These are phyloP conservation scores for Xiphophorus birchmanni DNA, from an alignment of 2,797 vertebrate species.

Conservation along the genomic window DNA sequence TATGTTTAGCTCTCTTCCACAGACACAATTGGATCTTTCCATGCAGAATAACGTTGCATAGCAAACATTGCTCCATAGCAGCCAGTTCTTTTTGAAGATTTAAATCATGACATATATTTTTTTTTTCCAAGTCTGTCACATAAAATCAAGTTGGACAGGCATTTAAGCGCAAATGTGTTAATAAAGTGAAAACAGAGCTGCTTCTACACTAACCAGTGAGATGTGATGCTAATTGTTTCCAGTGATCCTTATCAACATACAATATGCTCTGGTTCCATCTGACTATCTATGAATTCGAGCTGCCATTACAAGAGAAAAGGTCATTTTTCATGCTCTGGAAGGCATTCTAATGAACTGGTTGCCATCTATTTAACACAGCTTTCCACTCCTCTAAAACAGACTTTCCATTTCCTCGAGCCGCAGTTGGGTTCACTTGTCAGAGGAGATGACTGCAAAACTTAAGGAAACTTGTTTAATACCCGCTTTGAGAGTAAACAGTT, in stretches of 20 bases:
- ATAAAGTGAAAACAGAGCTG: slow-evolving; percentile 57
- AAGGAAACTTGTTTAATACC: slow-evolving; percentile 75
- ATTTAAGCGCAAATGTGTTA: slow-evolving; percentile 59
- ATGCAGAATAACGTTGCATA: not conserved
- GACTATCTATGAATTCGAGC: slow-evolving; percentile 77
- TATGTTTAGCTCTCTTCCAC: not conserved
- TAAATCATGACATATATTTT: slow-evolving; percentile 30
- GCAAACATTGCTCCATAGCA: not conserved
- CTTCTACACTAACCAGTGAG: slow-evolving; percentile 51
- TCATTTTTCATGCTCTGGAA: slow-evolving; percentile 83
- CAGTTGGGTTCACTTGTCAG: slow-evolving; percentile 63
- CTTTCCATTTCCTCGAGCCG: slow-evolving; percentile 62
- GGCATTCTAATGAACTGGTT: slow-evolving; percentile 80
- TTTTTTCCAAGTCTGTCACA: slow-evolving; percentile 50
- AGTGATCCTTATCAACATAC: slow-evolving; percentile 79
- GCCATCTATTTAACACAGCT: slow-evolving; percentile 75
- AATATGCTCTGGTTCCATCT: slow-evolving; percentile 73
- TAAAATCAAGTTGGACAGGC: slow-evolving; percentile 57
- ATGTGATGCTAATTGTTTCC: slow-evolving; percentile 79
- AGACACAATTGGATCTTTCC: not conserved
- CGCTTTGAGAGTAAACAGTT: slow-evolving; percentile 79
- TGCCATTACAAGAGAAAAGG: slow-evolving; percentile 82
- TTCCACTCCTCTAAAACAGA: slow-evolving; percentile 69
- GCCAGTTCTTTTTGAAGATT: slow-evolving; percentile 30
- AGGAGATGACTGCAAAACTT: slow-evolving; percentile 66